Base-by-base conservation (phyloP, 2,797 vertebrate genomes). In the Allobates femoralis region DNA sequence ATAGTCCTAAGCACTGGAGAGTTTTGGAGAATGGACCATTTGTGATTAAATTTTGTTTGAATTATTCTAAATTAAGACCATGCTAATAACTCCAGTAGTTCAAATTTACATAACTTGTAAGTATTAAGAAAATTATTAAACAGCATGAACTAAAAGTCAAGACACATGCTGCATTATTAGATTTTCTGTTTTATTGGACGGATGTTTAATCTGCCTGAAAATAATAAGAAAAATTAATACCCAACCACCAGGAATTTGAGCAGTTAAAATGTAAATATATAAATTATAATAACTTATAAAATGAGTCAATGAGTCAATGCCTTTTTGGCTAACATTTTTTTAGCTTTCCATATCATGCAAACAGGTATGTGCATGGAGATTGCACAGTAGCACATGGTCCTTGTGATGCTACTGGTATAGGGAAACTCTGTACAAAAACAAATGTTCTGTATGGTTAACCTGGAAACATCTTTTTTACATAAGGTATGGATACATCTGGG, bases 21-120 rank as follows among this genome's bases (percentile, higher is more conserved):
- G 50, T 67, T 86, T 81, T 81, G 3, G 10, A 69, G 26, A 58
- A 79, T 69, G 53, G 66, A 58, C 67, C 41, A 75, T 86, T 86
- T 26, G 28, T 75, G 41, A 84, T 75, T 60, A 74, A 14, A 76
- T 62, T 26, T 41, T 75, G 69, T 81, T 86, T 66, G 81, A 86
- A 75, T 62, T 71, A 32, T 69, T 23, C n/a, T 71, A 46, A 79
- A 79, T 51, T 85, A 60, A 79, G 34, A 79, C n/a, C 12, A 23
- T 41, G 30, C 26, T 34, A 67, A 56, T 79, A 79, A 46, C 53
- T 82, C 56, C 34, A 23, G 19, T 86, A 74, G 76, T 60, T 85
- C n/a, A 18, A 26, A 46, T 18, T 50, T 50, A 11, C 51, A 78
- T 37, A 19, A 73, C 51, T 60, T 74, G 34, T 28, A 18, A 46